Percentiles rank a stretch among this genome's conserved stretches.
Conservation (phyloP, 2,113 vertebrate genomes). For the Mirounga angustirostris region DNA sequence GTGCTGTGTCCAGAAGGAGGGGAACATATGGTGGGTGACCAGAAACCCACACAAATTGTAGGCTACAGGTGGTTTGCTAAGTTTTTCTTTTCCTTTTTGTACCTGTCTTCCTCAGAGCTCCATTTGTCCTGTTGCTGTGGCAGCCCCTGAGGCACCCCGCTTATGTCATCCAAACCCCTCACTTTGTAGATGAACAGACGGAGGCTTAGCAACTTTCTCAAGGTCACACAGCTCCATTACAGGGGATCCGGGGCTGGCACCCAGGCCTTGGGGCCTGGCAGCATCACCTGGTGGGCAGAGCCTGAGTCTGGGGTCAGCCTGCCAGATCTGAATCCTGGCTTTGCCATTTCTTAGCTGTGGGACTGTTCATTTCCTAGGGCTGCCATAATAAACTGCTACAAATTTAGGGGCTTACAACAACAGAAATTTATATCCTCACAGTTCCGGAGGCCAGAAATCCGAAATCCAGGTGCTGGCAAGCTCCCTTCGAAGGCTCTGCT, state of each 20-base stretch:
- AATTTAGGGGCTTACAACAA: slow-evolving; percentile 11
- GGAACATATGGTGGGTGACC: background rate
- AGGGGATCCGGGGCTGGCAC: background rate
- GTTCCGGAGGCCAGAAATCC: slow-evolving; percentile 38
- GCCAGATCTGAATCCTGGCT: slow-evolving; percentile 10
- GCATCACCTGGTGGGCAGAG: background rate
- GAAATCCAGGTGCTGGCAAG: slow-evolving; percentile 47
- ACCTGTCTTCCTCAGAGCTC: background rate
- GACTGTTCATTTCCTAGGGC: slow-evolving; percentile 52
- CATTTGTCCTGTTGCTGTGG: background rate
- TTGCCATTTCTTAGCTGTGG: slow-evolving; percentile 72
- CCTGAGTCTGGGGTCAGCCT: background rate
- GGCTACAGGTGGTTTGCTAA: background rate
- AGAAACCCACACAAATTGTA: background rate
- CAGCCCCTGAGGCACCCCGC: background rate
- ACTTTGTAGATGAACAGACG: background rate
- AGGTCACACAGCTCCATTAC: background rate
- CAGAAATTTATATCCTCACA: slow-evolving; percentile 46
- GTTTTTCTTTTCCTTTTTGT: background rate
- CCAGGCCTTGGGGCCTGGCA: background rate
- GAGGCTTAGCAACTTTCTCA: background rate
- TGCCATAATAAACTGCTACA: slow-evolving; percentile 48
- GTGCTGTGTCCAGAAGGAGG: background rate
- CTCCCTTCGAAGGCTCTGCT: background rate
- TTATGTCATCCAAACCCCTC: background rate